Evolutionary conservation across 2,797 vertebrate genomes (phyloP).

Genomic region (Apodemus agrarius): DNA sequence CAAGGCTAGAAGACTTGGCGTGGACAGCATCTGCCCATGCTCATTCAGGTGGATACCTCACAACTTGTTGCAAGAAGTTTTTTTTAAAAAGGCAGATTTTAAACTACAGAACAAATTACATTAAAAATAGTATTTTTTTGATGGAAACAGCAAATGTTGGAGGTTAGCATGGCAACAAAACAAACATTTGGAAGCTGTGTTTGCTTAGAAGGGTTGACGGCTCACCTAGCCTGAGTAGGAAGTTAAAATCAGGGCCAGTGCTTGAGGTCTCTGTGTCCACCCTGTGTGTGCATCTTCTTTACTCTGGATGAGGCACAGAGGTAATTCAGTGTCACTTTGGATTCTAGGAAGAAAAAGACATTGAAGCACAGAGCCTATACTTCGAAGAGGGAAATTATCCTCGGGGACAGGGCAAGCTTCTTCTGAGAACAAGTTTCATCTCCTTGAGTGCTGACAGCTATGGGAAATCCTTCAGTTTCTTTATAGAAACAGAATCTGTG

Average conservation of each 20-base stretch:
- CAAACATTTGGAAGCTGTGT: neutral
- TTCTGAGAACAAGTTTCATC: neutral
- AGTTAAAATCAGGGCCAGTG: neutral
- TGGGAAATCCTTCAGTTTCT: neutral
- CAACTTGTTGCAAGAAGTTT: neutral
- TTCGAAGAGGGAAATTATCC: neutral
- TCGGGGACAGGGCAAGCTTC: neutral
- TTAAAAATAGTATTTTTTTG: neutral
- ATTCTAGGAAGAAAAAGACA: neutral
- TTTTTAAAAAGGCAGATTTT: too few relatives aligned
- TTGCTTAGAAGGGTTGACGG: neutral
- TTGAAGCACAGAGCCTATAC: neutral
- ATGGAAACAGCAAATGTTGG: constrained; percentile 21
- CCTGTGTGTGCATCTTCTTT: neutral
- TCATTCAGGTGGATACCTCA: neutral
- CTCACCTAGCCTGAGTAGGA: neutral
- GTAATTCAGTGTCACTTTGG: neutral
- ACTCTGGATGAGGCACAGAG: neutral
- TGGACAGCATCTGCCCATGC: neutral
- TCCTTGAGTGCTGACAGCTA: neutral
- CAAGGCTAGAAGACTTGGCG: neutral
- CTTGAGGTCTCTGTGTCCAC: neutral
- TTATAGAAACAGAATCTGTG: neutral
- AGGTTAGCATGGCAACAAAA: neutral
- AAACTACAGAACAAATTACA: constrained; percentile 44